Conservation (phyloP, 2,113 vertebrate genomes). For the Myotis brandtii region DNA sequence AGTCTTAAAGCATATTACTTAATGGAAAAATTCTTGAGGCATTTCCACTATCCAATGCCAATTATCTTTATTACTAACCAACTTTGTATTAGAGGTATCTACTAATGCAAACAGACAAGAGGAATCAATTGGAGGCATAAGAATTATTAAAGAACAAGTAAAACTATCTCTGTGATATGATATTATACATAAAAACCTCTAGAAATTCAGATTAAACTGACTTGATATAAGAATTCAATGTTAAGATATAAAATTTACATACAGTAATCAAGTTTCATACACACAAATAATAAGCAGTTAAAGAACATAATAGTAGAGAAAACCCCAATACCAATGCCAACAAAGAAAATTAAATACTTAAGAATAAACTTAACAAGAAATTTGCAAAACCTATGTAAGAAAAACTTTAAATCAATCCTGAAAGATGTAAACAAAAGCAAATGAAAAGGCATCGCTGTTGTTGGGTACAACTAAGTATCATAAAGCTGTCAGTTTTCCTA, state of each 20-base stretch:
- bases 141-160: not conserved
- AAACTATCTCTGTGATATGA: not conserved
- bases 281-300: constrained; percentile 21
- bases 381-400: not conserved
- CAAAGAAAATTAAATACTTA: no score
- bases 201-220: not conserved
- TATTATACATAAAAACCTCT: not conserved
- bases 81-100: not conserved
- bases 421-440: not conserved
- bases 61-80: not conserved
- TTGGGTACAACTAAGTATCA: not conserved
- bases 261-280: not conserved
- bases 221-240: not conserved
- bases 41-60: not conserved
- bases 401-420: not conserved
- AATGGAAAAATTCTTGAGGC: not conserved
- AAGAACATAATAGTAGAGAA: not conserved
- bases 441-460: not conserved
- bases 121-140: not conserved
- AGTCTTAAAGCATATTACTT: not conserved
- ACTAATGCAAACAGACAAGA: not conserved
- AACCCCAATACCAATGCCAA: not conserved
- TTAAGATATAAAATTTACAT: not conserved
- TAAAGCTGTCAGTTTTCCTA: not conserved
- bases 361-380: not conserved